Evolutionary conservation across 64 coral and sea anemone species (phyloP).

Genomic region (Anthopleura sola): DNA sequence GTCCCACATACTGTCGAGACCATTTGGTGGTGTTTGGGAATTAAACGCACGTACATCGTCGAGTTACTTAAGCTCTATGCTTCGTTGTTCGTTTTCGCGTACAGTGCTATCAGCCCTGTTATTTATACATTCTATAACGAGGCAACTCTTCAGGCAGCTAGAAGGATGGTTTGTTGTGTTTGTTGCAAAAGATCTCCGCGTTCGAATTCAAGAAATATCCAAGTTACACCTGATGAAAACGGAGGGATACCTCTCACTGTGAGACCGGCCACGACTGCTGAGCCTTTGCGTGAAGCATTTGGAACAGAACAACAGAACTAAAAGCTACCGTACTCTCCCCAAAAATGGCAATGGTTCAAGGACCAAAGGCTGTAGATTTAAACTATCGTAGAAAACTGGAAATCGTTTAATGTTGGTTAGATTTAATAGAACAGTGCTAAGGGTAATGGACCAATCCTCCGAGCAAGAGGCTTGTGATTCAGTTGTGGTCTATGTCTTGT

Average conservation of each 20-base stretch:
- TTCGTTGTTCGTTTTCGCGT: not conserved
- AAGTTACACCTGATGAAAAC: not conserved
- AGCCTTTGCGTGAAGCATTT: not conserved
- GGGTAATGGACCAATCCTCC: too few species aligned
- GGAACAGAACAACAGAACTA: not conserved
- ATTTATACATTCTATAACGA: conserved; percentile 9
- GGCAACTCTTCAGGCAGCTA: not conserved
- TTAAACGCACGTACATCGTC: not conserved
- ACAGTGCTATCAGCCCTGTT: not conserved
- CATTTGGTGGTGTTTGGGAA: conserved; percentile 11
- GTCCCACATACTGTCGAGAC: conserved; percentile 1
- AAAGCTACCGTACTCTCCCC: too few species aligned
- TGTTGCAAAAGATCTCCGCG: not conserved
- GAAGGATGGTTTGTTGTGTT: not conserved
- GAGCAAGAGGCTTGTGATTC: too few species aligned
- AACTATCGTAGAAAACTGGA: too few species aligned
- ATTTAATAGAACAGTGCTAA: too few species aligned
- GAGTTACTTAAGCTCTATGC: not conserved
- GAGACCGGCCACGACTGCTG: not conserved
- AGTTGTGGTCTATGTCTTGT: too few species aligned
- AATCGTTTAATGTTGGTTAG: too few species aligned
- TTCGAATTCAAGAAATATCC: not conserved
- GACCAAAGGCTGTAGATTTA: not conserved
- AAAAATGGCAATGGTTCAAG: too few species aligned
- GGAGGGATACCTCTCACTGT: not conserved